These are phyloP conservation scores for Formica selysi DNA, from an alignment of 1,140 invertebrate species.

Conservation along the genomic window DNA sequence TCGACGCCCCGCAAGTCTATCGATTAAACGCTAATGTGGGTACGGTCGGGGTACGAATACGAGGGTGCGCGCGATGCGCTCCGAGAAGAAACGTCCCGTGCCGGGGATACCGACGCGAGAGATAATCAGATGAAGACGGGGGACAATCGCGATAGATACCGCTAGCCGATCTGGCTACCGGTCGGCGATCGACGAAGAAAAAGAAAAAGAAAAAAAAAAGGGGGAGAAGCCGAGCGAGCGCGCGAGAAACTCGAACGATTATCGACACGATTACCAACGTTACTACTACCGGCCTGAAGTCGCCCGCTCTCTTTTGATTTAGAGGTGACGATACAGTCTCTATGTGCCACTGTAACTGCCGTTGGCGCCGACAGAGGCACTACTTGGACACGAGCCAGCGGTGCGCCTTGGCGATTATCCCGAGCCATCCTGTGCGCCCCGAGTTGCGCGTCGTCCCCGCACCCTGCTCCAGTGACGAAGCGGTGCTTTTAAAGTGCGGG, in stretches of 20 bases:
- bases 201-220: background rate
- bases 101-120: background rate
- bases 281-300: conserved; percentile 49
- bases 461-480: conserved; percentile 37
- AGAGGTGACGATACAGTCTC: conserved; percentile 74
- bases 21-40: conserved; percentile 66
- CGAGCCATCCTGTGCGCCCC: conserved; percentile 74
- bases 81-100: background rate
- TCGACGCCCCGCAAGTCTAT: conserved; percentile 69
- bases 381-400: conserved; percentile 84
- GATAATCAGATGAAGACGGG: background rate
- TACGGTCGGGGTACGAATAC: conserved; percentile 37
- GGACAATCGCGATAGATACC: too few species aligned
- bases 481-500: conserved; percentile 14
- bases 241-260: conserved; percentile 13
- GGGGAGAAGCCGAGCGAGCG: background rate
- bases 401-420: conserved; percentile 82
- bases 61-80: background rate
- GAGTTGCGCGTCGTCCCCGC: conserved; percentile 41
- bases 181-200: background rate
- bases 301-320: conserved; percentile 44
- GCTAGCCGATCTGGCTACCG: background rate
- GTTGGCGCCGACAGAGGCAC: conserved; percentile 76
- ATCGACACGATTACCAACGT: background rate
- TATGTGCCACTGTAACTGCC: conserved; percentile 76